Evolutionary conservation across 2,888 invertebrate genomes (phyloP).

Genomic region (Ganaspis brasiliensis): DNA sequence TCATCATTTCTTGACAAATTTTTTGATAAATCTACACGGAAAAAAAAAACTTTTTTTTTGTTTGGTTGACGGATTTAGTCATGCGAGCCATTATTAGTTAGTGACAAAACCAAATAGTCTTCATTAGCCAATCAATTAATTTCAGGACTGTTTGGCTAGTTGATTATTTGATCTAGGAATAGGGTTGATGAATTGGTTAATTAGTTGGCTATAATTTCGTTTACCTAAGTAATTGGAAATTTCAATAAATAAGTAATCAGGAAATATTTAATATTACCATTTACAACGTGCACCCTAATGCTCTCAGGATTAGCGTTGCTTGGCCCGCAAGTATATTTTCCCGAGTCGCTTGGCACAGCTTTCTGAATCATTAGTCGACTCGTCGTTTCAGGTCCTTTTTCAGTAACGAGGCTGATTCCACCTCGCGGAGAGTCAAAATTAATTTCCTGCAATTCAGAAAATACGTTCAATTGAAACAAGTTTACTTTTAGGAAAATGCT

Average conservation of each 20-base stretch:
- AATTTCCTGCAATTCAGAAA: slow-evolving; percentile 73
- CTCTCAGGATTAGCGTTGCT: slow-evolving; percentile 87
- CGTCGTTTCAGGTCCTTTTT: slow-evolving; percentile 81
- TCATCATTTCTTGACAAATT: no score
- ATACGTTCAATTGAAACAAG: neutral
- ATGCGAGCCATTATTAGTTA: no score
- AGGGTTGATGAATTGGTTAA: no score
- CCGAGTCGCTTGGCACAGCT: slow-evolving; percentile 79
- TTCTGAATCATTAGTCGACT: slow-evolving; percentile 81
- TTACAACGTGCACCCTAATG: slow-evolving; percentile 92
- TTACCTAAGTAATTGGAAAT: neutral
- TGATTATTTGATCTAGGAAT: no score
- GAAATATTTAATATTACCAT: slow-evolving; percentile 83
- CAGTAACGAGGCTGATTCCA: slow-evolving; percentile 81
- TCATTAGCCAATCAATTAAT: no score
- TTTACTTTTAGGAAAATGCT: no score
- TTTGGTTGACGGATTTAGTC: no score
- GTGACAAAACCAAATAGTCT: no score
- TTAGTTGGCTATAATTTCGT: neutral
- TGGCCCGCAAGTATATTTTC: slow-evolving; percentile 81
- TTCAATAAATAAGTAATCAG: neutral
- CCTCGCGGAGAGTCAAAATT: slow-evolving; percentile 82
- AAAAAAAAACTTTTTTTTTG: no score
- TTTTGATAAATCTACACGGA: no score
- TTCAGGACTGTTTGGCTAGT: no score